These are phyloP conservation scores for Isurus oxyrinchus DNA, from an alignment of 2,113 vertebrate genomes.

Conservation along the genomic window DNA sequence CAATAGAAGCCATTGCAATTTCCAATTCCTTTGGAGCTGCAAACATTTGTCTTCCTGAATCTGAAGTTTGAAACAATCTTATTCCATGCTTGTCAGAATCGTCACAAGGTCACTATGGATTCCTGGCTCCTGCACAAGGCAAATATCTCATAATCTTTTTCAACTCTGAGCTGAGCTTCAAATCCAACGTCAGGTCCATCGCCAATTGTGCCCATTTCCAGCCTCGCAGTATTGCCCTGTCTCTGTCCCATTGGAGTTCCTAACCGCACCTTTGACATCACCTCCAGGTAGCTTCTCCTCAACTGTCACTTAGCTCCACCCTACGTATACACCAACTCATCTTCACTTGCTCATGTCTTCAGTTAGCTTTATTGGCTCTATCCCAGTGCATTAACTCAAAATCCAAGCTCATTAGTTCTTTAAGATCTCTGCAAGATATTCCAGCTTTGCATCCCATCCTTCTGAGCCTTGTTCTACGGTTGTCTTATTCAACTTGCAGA, in stretches of 20 bases:
- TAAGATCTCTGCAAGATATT: not conserved
- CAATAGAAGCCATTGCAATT: not conserved
- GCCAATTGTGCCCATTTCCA: not conserved
- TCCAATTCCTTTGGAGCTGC: not conserved
- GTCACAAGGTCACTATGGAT: not conserved
- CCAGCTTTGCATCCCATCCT: not conserved
- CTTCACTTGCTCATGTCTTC: not conserved
- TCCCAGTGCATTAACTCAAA: not conserved
- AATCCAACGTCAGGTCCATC: not conserved
- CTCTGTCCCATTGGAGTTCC: not conserved
- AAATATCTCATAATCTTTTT: not conserved
- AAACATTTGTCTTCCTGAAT: not conserved
- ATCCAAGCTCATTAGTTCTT: not conserved
- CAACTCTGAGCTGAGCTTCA: not conserved
- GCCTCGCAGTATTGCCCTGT: not conserved
- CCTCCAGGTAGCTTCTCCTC: not conserved
- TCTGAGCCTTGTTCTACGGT: not conserved
- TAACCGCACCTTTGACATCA: not conserved
- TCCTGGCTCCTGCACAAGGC: not conserved
- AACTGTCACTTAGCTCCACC: not conserved
- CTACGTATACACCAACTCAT: not conserved
- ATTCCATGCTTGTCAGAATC: not conserved
- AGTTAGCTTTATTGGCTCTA: not conserved
- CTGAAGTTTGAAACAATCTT: not conserved
- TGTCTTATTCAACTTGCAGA: not conserved